Base-by-base conservation (phyloP, 1,140 invertebrate genomes). In the Neotoxoptera formosana region DNA sequence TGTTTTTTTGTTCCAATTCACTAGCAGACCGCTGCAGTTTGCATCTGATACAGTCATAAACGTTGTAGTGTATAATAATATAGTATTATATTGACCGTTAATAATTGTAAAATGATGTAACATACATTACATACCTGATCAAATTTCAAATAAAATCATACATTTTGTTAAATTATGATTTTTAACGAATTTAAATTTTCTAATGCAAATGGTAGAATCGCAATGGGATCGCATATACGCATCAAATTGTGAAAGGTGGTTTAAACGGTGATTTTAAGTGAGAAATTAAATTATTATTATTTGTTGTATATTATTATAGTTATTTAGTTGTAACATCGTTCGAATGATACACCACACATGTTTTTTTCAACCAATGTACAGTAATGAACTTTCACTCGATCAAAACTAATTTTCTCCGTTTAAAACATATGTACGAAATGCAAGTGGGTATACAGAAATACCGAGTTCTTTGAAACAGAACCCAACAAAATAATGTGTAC, bases 251-350 rank as follows among this genome's bases (percentile, higher is more conserved):
- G 83, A 84, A 84, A 84, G 83, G 36, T 84, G 41, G 23, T 84
- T 41, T 4, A 84, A 84, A 84, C 23, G 23, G 23, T 41, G 34
- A 41, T 25, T 41, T 84, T 41, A 84, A 41, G 36, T 30, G 83
- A 45, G 36, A 84, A 84, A 45, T 84, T 25, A 84, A 84, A 84
- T 84, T 25, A 84, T 84, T 14, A 45, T 84, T 41, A 84, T 83
- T 36, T 83, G 0, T 34, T 83, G 7, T 36, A 83, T 36, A n/a
- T n/a, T n/a, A n/a, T n/a, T n/a, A n/a, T 21, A 34, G 20, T 23
- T 83, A 83, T 36, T 76, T 84, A 41, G 20, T 25, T 30, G 41
- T 45, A 84, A 84, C 36, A 41, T 84, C 34, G 41, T 84, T 45
- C 4, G 25, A 84, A 84, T 41, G 41, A 84, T 25, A 41, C 21